Base-by-base conservation (phyloP, 1,140 invertebrate species). In the Dreissena rostriformis region DNA sequence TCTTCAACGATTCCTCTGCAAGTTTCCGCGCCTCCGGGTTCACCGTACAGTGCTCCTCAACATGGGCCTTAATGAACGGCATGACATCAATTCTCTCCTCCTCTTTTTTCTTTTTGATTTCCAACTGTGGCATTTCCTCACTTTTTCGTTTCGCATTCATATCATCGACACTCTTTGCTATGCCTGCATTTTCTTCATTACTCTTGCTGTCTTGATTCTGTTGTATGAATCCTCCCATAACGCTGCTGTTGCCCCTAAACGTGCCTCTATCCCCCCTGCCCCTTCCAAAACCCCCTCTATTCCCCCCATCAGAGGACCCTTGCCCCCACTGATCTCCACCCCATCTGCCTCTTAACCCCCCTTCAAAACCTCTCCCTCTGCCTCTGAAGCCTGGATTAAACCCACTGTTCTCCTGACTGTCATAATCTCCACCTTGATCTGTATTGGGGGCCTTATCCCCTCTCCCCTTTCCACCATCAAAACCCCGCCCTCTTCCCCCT, bases 1-100 rank as follows among this genome's bases (percentile, higher is more conserved):
- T 87, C 26, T 83, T 78, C 28, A 86, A 51, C 26, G 87, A 63
- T 61, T 82, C 75, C 74, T 86, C 75, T 0, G 82, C 82, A 10
- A 77, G 28, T 71, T 77, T 72, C 52, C 75, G 76, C 7, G 73
- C 57, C 7, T 84, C 82, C 49, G 61, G 65, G 77, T 78, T 63
- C 19, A 28, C 66, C 26, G 65, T 51, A 15, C 82, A 84, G 28
- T 76, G 55, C 22, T 72, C 55, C 52, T 77, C 68, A 26, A 84
- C 65, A 52, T 84, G 82, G 49, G 65, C 26, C 52, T 84, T 14
- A 51, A 84, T 84, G 61, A 84, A 70, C 55, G 74, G 74, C 63
- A 51, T 6, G n/a, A 84, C 49, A 52, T 84, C 82, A 22, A 84
- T 19, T 53, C 49, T 77, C 53, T 82, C 80, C 12, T 84, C 73